phyloP scores from a whole-genome alignment of 2,888 invertebrate species.

The Lepas anatifera region DNA sequence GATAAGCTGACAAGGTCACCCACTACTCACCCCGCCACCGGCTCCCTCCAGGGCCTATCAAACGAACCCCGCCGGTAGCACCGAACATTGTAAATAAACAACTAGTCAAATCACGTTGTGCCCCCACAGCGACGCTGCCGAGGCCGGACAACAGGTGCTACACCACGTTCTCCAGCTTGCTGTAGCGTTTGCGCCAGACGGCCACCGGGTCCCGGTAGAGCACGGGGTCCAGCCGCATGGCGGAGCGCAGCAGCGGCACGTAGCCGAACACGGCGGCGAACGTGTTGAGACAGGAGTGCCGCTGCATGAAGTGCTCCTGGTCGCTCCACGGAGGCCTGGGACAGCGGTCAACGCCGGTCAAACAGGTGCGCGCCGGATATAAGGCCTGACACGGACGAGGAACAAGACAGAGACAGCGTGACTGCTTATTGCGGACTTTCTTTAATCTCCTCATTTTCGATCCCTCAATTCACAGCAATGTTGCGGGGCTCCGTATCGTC shows the following conservation, averaged over 20 bases:
- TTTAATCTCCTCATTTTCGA: no score
- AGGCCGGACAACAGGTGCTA: no score
- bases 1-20: background rate
- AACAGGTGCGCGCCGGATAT: no score
- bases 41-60: background rate
- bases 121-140: no score
- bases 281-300: slow-evolving; percentile 86
- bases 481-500: no score
- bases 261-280: slow-evolving; percentile 91
- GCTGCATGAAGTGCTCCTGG: slow-evolving; percentile 86
- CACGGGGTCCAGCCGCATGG: slow-evolving; percentile 83
- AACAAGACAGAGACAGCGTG: no score
- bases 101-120: no score
- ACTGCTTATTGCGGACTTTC: no score
- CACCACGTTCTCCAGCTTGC: slow-evolving; percentile 66
- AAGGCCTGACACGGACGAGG: no score
- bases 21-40: background rate
- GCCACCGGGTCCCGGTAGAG: slow-evolving; percentile 92
- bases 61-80: background rate
- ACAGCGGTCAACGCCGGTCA: no score
- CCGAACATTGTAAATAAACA: no score
- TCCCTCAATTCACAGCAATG: no score
- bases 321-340: slow-evolving; percentile 75
- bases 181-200: slow-evolving; percentile 86
- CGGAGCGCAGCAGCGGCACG: slow-evolving; percentile 85